Percentiles rank a stretch among this genome's conserved stretches.
phyloP scores from a whole-genome alignment of 2,797 vertebrate species.

The Vipera latastei region DNA sequence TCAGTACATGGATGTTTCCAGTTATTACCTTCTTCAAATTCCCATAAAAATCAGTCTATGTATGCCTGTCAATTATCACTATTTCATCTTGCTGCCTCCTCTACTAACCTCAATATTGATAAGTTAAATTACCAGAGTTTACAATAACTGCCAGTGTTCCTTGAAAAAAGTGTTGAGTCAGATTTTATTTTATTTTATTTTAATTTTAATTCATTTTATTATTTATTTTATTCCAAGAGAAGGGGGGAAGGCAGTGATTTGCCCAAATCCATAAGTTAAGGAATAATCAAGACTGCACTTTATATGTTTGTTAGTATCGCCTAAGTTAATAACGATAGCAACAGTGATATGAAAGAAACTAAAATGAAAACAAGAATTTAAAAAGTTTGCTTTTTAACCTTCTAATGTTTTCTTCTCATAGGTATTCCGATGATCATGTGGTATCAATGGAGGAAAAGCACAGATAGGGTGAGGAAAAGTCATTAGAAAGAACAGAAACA shows the following conservation, averaged over 20 bases:
- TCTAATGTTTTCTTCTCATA: background rate
- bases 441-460: background rate
- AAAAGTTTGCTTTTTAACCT: background rate
- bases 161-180: background rate
- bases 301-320: background rate
- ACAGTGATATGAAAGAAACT: background rate
- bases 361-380: background rate
- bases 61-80: background rate
- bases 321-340: background rate
- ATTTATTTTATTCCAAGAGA: background rate
- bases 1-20: background rate
- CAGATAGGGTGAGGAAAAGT: background rate
- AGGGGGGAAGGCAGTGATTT: background rate
- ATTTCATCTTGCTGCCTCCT: background rate
- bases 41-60: background rate
- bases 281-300: background rate
- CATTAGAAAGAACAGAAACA: background rate
- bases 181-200: background rate
- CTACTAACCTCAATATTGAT: background rate
- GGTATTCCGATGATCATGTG: background rate
- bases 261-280: background rate
- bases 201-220: background rate
- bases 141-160: background rate
- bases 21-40: background rate
- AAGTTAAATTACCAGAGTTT: background rate